Evolutionary conservation across 1,140 invertebrate genomes (phyloP).

Genomic region (Euura lappo): DNA sequence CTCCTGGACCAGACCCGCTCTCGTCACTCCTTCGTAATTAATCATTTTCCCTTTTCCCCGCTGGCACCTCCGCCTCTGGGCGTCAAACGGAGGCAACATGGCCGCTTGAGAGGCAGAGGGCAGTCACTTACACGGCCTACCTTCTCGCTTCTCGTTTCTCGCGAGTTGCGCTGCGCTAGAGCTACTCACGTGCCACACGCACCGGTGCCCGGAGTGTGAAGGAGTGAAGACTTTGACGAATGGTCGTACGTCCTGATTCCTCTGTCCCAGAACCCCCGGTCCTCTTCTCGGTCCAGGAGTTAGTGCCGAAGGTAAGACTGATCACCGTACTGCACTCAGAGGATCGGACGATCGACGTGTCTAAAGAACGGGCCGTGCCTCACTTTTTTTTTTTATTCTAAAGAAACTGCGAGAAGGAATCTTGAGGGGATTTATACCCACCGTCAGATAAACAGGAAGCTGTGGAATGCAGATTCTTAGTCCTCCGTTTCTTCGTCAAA

Average conservation of each 20-base stretch:
- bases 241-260: slow-evolving; percentile 14
- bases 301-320: slow-evolving; percentile 5
- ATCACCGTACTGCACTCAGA: slow-evolving; percentile 12
- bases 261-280: neutral
- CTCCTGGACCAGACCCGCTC: slow-evolving; percentile 17
- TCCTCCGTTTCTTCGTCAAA: no score
- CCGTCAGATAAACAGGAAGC: no score
- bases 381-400: neutral
- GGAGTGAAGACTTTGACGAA: slow-evolving; percentile 14
- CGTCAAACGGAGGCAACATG: slow-evolving; percentile 19
- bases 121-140: slow-evolving; percentile 6
- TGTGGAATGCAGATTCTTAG: no score
- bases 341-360: neutral
- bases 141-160: slow-evolving; percentile 5
- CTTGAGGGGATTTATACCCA: no score
- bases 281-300: neutral
- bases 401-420: neutral
- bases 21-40: slow-evolving; percentile 59
- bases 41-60: slow-evolving; percentile 21
- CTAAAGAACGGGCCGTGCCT: neutral
- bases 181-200: slow-evolving; percentile 27
- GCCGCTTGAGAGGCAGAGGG: slow-evolving; percentile 11
- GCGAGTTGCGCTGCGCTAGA: slow-evolving; percentile 27
- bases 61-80: slow-evolving; percentile 34
- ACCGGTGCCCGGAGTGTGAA: slow-evolving; percentile 8